Conservation (phyloP, 1,140 invertebrate genomes). For the Eulimnadia texana region DNA sequence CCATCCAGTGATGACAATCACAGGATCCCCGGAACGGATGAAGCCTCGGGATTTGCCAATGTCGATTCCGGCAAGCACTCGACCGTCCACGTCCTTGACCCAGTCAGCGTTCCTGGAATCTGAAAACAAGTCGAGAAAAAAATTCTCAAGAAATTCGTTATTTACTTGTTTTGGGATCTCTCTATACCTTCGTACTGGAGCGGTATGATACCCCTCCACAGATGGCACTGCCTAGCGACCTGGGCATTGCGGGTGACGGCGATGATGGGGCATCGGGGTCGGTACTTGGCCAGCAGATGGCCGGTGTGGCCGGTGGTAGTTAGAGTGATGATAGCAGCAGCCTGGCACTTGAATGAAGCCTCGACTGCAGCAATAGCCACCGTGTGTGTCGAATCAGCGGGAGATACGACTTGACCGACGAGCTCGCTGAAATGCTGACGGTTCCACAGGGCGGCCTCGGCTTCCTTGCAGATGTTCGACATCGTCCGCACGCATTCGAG, state of each 20-base stretch:
- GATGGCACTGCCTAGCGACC: slow-evolving; percentile 81
- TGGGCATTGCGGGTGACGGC: slow-evolving; percentile 78
- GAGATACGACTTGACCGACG: slow-evolving; percentile 45
- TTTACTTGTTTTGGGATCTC: no score
- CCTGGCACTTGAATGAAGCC: slow-evolving; percentile 79
- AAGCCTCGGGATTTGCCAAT: slow-evolving; percentile 83
- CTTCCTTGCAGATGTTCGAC: slow-evolving; percentile 94
- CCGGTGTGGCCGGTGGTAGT: slow-evolving; percentile 90
- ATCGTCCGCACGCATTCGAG: slow-evolving; percentile 83
- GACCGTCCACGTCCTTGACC: slow-evolving; percentile 86
- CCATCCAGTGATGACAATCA: slow-evolving; percentile 94
- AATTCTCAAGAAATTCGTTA: no score
- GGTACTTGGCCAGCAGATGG: slow-evolving; percentile 82
- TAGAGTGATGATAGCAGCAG: slow-evolving; percentile 81
- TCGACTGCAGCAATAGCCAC: slow-evolving; percentile 93
- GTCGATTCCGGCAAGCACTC: slow-evolving; percentile 73
- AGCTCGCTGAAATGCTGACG: slow-evolving; percentile 82
- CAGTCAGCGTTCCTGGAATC: slow-evolving; percentile 51
- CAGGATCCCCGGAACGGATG: slow-evolving; percentile 68
- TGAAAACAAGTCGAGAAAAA: no score
- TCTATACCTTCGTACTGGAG: slow-evolving; percentile 69
- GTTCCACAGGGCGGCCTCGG: slow-evolving; percentile 94
- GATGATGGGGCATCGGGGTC: slow-evolving; percentile 90
- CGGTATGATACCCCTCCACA: slow-evolving; percentile 88
- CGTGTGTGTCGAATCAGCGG: slow-evolving; percentile 79